Conservation (phyloP, 2,113 vertebrate genomes). For the Neodon shergylaensis region DNA sequence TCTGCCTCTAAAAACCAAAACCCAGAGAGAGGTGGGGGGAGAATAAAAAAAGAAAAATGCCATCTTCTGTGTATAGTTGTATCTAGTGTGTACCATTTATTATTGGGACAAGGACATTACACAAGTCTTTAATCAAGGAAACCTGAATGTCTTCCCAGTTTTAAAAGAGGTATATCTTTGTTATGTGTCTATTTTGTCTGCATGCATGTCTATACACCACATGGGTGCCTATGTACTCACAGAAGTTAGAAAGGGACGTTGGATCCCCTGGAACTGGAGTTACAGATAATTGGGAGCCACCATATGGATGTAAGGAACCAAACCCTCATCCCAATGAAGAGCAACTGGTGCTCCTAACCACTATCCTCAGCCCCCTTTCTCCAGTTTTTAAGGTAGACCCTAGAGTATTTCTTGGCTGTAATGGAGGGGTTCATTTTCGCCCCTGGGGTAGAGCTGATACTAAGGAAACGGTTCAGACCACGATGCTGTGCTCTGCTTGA, state of each 20-base stretch:
- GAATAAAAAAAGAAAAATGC: not conserved
- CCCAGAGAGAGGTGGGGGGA: not conserved
- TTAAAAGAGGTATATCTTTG: not conserved
- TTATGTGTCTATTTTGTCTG: not conserved
- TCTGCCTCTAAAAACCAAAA: not conserved
- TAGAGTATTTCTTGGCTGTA: slow-evolving; percentile 28
- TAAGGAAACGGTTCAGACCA: not conserved
- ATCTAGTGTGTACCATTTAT: not conserved
- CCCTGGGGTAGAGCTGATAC: not conserved
- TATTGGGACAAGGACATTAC: not conserved
- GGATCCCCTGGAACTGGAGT: not conserved
- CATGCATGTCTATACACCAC: not conserved
- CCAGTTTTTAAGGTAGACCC: not conserved
- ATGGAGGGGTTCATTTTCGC: not conserved
- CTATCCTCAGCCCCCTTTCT: no score
- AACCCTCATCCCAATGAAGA: not conserved
- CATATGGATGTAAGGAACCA: not conserved
- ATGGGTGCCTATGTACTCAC: not conserved
- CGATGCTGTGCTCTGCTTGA: not conserved
- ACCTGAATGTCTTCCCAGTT: not conserved
- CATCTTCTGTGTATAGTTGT: not conserved
- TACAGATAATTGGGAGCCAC: not conserved
- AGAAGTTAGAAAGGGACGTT: not conserved
- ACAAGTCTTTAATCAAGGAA: not conserved
- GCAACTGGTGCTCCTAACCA: not conserved